Conservation (phyloP, 2,113 vertebrate species). For the Dasyornis broadbenti region DNA sequence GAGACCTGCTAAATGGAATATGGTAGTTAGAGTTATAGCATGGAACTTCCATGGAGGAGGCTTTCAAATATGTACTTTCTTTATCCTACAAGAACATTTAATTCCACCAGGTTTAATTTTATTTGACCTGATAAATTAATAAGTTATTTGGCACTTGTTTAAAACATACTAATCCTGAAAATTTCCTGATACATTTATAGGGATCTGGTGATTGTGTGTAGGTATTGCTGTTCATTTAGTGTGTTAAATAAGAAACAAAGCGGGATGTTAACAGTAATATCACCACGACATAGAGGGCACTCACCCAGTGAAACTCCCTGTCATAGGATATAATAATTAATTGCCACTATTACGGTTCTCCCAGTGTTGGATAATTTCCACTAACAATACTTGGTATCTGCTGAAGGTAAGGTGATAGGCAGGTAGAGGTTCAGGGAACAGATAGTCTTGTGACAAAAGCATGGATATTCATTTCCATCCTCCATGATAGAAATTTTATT, state of each 20-base stretch:
- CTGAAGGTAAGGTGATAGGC: not conserved
- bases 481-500: not conserved
- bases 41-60: not conserved
- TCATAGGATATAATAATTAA: not conserved
- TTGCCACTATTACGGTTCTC: not conserved
- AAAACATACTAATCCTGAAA: not conserved
- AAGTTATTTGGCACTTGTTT: not conserved
- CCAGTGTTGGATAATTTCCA: not conserved
- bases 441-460: not conserved
- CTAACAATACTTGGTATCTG: not conserved
- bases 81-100: not conserved
- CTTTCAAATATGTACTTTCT: not conserved
- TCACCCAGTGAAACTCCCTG: not conserved
- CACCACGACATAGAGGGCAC: not conserved
- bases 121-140: not conserved
- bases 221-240: not conserved
- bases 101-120: not conserved
- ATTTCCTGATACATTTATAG: not conserved
- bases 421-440: not conserved
- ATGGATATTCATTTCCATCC: not conserved
- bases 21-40: not conserved
- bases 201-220: not conserved
- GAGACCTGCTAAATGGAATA: not conserved
- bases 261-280: not conserved
- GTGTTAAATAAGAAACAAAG: not conserved